phyloP scores from a whole-genome alignment of 2,888 invertebrate species.

The Trypoxylon attenuatum region DNA sequence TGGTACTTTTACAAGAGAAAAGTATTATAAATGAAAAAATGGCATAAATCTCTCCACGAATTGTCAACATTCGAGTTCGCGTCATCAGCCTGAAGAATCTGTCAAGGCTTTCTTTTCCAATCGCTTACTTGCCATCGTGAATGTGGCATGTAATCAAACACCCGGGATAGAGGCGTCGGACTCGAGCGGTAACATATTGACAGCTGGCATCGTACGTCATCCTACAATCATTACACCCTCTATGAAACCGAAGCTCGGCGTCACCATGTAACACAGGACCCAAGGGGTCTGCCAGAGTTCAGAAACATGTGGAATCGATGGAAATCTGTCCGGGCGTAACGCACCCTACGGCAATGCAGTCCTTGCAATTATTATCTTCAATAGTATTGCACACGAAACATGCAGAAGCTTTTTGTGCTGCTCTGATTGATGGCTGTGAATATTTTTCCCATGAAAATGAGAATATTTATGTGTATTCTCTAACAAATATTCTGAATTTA shows the following conservation, averaged over 20 bases:
- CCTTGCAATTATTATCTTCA: constrained; percentile 58
- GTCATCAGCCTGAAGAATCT: not conserved
- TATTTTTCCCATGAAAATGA: too few species aligned
- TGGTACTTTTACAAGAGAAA: not conserved
- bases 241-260: constrained; percentile 22
- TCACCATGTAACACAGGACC: constrained; percentile 6
- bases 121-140: constrained; percentile 37
- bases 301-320: constrained; percentile 21
- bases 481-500: too few species aligned
- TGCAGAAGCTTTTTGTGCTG: too few species aligned
- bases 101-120: not conserved
- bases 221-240: constrained; percentile 56
- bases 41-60: not conserved
- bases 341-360: constrained; percentile 47
- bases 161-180: constrained; percentile 27
- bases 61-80: too few species aligned
- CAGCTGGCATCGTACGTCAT: constrained; percentile 63
- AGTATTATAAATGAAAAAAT: not conserved
- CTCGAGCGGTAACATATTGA: constrained; percentile 50
- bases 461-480: too few species aligned
- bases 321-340: constrained; percentile 29
- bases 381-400: constrained; percentile 45
- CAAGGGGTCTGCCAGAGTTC: constrained; percentile 11
- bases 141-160: constrained; percentile 60
- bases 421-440: too few species aligned